Base-by-base conservation (phyloP, 2,113 vertebrate species). In the Aptenodytes patagonicus region DNA sequence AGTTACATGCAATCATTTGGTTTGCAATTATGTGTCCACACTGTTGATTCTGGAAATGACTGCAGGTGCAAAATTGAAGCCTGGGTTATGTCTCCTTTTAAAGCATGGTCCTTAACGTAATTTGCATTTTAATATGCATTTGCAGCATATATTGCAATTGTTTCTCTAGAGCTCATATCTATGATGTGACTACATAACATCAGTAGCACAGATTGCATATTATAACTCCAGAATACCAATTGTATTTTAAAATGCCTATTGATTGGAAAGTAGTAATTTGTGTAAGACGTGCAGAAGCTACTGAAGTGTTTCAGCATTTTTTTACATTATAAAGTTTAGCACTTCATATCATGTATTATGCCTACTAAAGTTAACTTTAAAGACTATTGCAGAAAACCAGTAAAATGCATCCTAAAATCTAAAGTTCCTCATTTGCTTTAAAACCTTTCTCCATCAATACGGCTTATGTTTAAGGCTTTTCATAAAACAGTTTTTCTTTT, bases 31-130 rank as follows among this genome's bases (percentile, higher is more conserved):
- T 82, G 34, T 62, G n/a, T 69, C 71, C 51, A 88, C 24, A 17
- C 9, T 46, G 72, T 86, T 89, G 38, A 89, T 90, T 90, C 69
- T 85, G 24, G 65, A 91, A 94, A 81, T 68, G 32, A 51, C 68
- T 95, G 85, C 96, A 95, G 94, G 88, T 96, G 88, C 60, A 94
- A 86, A 94, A 97, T 86, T 92, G 68, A 72, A 86, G 75, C 32
- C 51, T 71, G 38, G 34, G 29, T 90, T 90, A 77, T 71, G 55
- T 62, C 31, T 95, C 28, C 57, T 95, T 94, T 91, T 85, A 91
- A 95, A 97, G 36, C 31, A 28, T n/a, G 13, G 17, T 89, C 62
- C n/a, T 93, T 92, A 89, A 89, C 81, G 69, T 68, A 90, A 93
- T 96, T 91, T 90, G 47, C 0, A 6, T 81, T 86, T 93, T 92